Conservation (phyloP, 1,140 invertebrate genomes). For the Drosophila funebris region DNA sequence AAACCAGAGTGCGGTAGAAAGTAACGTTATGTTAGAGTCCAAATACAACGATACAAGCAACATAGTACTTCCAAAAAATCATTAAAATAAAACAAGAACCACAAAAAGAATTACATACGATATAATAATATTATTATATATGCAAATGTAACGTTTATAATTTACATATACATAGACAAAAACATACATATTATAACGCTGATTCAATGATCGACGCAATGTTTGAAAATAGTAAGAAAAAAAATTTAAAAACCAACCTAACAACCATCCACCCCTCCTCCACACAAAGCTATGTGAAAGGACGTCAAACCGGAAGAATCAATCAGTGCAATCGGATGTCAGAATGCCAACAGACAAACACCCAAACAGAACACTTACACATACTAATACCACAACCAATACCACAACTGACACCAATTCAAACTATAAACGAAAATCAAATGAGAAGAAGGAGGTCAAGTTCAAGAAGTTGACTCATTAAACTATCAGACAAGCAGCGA, state of each 20-base stretch:
- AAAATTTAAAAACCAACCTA: not conserved
- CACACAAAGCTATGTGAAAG: not conserved
- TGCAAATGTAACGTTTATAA: slow-evolving; percentile 22
- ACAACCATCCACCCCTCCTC: not conserved
- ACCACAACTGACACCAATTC: not conserved
- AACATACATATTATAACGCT: not conserved
- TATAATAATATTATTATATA: slow-evolving; percentile 22
- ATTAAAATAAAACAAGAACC: slow-evolving; percentile 26
- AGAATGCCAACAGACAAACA: not conserved
- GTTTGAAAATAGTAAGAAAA: not conserved
- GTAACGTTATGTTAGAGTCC: slow-evolving; percentile 52
- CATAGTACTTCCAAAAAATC: slow-evolving; percentile 68
- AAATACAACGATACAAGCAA: slow-evolving; percentile 72
- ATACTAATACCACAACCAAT: not conserved
- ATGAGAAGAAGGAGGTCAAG: not conserved
- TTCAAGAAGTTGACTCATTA: not conserved
- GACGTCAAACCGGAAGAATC: not conserved
- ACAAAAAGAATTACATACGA: slow-evolving; percentile 31
- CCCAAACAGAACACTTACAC: not conserved
- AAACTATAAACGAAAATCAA: not conserved
- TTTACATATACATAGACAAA: not conserved
- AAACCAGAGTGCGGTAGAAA: not conserved
- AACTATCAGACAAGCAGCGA: not conserved
- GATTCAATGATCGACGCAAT: not conserved
- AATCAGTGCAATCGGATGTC: not conserved